Evolutionary conservation across 2,797 vertebrate species (phyloP), one percentile per base, ranked within the genome.

Genomic region (Malurus leucopterus): DNA sequence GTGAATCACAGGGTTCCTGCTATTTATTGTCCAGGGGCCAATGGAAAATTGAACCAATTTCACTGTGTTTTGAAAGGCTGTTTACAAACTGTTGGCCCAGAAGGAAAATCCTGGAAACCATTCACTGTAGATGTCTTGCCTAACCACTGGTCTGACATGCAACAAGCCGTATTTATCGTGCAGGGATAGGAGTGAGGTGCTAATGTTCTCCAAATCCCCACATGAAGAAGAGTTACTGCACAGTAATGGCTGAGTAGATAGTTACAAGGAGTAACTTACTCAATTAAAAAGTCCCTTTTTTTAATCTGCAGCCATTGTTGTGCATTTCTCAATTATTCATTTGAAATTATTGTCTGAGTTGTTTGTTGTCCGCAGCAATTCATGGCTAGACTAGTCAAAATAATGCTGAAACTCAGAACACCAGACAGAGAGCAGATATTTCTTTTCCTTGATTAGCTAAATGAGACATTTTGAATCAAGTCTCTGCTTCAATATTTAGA

Each of bases 361-460:
- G 89, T 51, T 88, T 27, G 20, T 70, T 90, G 70, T 84, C 67
- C 71, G 63, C 36, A 82, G 76, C 15, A 93, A 79, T 74, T 88
- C 61, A 49, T 13, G 86, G 54, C 32, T 84, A 73, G 61, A 74
- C 67, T 55, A 84, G 44, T 70, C 34, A 86, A 89, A 91, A 91
- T n/a, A 91, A 76, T 76, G 47, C 54, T 78, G 78, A 84, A 87
- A 79, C 12, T 84, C 62, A 57, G 65, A 89, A 67, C 29, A 86
- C 5, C 13, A 75, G 61, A 59, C 32, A 59, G 43, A 91, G 21
- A 80, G 50, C 34, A 78, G 67, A 51, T 64, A 72, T 79, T 81
- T 86, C 18, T 86, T 81, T 81, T 90, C 58, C 44, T 83, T 92
- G 53, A 84, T 86, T 88, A 86, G 68, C n/a, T 86, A 87, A 90